Conservation (phyloP, 2,797 vertebrate genomes). For the Masticophis lateralis region DNA sequence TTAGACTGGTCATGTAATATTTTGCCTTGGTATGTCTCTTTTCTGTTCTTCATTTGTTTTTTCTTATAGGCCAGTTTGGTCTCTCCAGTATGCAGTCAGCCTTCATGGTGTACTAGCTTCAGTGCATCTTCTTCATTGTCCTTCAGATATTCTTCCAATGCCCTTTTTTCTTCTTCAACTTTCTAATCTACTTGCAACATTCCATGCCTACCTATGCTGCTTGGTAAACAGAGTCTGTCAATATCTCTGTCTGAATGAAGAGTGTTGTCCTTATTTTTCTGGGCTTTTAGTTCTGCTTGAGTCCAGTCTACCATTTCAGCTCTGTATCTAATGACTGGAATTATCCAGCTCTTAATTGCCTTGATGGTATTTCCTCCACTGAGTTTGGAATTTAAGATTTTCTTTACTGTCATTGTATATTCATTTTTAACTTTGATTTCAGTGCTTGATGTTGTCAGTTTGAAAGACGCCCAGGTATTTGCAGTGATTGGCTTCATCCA, state of each 20-base stretch:
- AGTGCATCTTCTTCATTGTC: neutral
- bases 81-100: neutral
- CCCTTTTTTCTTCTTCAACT: neutral
- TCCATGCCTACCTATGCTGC: neutral
- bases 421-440: neutral
- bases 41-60: neutral
- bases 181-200: neutral
- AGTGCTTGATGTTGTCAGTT: neutral
- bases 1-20: neutral
- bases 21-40: neutral
- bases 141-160: neutral
- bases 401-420: neutral
- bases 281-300: neutral
- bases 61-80: neutral
- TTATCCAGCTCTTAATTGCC: neutral
- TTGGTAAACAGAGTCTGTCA: neutral
- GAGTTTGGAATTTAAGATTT: neutral
- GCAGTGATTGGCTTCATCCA: neutral
- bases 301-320: neutral
- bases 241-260: neutral
- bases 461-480: neutral
- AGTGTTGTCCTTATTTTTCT: neutral
- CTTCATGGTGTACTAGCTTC: neutral
- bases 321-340: neutral
- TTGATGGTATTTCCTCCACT: neutral